phyloP scores from a whole-genome alignment of 2,888 invertebrate genomes.

The Willowsia nigromaculata region DNA sequence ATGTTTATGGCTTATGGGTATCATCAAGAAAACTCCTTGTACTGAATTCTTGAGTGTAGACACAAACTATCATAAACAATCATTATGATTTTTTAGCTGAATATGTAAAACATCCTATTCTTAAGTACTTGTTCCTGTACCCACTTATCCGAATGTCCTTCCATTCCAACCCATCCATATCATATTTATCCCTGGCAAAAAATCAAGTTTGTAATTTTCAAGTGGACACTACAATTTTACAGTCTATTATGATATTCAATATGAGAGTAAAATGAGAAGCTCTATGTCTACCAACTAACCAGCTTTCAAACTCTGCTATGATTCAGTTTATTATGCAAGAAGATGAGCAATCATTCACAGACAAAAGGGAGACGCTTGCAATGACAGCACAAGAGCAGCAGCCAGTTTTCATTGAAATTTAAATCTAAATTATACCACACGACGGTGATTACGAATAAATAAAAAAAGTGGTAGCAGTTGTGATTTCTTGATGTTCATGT shows the following conservation, averaged over 20 bases:
- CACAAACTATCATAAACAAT: slow-evolving; percentile 35
- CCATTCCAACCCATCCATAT: slow-evolving; percentile 5
- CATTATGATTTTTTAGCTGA: slow-evolving; percentile 24
- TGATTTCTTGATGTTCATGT: neutral
- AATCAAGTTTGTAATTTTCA: slow-evolving; percentile 41
- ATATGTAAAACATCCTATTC: slow-evolving; percentile 24
- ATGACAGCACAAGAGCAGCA: slow-evolving; percentile 43
- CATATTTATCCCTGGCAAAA: slow-evolving; percentile 23
- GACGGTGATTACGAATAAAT: slow-evolving; percentile 25
- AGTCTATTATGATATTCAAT: neutral
- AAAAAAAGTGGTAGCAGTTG: slow-evolving; percentile 23
- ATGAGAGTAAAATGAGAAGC: neutral
- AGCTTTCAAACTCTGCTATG: slow-evolving; percentile 3
- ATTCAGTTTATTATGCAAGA: slow-evolving; percentile 12
- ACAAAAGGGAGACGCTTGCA: slow-evolving; percentile 44
- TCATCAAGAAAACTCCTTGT: neutral
- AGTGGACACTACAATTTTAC: slow-evolving; percentile 23
- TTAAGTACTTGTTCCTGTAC: slow-evolving; percentile 14
- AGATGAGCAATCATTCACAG: slow-evolving; percentile 58
- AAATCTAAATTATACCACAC: slow-evolving; percentile 52
- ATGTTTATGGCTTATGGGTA: slow-evolving; percentile 32
- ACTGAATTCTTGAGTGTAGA: slow-evolving; percentile 17
- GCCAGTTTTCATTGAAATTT: slow-evolving; percentile 66
- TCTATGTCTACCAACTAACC: neutral
- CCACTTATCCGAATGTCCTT: slow-evolving; percentile 38